These are phyloP conservation scores for Hermetia illucens DNA, from an alignment of 1,140 invertebrate species.

Conservation along the genomic window DNA sequence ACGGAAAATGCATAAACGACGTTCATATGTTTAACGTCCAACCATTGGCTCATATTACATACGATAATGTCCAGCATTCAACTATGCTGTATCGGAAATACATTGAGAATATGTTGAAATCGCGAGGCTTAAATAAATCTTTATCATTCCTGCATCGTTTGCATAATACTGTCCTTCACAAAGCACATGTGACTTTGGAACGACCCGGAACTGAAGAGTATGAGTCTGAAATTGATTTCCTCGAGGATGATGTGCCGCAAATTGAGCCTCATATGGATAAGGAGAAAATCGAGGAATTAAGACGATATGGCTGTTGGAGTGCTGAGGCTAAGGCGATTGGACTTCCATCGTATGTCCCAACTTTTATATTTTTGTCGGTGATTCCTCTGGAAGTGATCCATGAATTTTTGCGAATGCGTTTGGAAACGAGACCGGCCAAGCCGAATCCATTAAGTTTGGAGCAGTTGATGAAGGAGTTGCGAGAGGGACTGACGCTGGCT, in stretches of 20 bases:
- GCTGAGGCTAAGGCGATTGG: conserved; percentile 56
- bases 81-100: conserved; percentile 40
- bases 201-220: conserved; percentile 31
- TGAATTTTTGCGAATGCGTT: conserved; percentile 68
- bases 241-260: conserved; percentile 31
- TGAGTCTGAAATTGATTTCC: conserved; percentile 18
- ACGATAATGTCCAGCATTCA: background rate
- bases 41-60: conserved; percentile 17
- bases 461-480: conserved; percentile 73
- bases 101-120: conserved; percentile 76
- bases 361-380: conserved; percentile 71
- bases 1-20: background rate
- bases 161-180: conserved; percentile 47
- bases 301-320: conserved; percentile 59
- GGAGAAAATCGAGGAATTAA: conserved; percentile 24
- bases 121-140: conserved; percentile 65
- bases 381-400: conserved; percentile 77
- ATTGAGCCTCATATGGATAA: conserved; percentile 25
- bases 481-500: conserved; percentile 68
- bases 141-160: conserved; percentile 58
- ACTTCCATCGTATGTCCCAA: conserved; percentile 66
- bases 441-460: conserved; percentile 73
- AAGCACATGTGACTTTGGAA: conserved; percentile 51
- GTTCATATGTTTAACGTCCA: conserved; percentile 30
- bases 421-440: conserved; percentile 69